Percentiles rank a stretch among this genome's conserved stretches.
Conservation (phyloP, 2,113 vertebrate genomes). For the Hippoglossus stenolepis region DNA sequence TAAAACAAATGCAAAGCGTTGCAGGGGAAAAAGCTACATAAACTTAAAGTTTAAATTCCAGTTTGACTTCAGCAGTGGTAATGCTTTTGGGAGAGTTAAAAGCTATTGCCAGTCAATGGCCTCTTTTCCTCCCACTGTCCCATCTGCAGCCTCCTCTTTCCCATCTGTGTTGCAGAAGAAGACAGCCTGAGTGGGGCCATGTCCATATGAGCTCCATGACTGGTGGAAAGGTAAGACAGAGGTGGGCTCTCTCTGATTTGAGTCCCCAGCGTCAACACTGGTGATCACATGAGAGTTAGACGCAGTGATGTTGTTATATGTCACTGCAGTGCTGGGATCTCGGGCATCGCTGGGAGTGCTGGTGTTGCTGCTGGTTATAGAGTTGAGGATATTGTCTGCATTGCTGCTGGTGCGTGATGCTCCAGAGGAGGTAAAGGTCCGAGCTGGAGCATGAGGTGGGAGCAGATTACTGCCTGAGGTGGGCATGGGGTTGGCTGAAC, state of each 20-base stretch:
- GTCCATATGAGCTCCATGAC: constrained; percentile 75
- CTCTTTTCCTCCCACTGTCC: constrained; percentile 43
- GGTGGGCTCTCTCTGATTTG: constrained; percentile 50
- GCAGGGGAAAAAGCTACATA: constrained; percentile 4
- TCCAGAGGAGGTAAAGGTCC: constrained; percentile 49
- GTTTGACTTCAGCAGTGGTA: background rate
- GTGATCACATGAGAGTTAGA: constrained; percentile 46
- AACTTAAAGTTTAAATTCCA: constrained; percentile 35
- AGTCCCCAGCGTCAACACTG: constrained; percentile 25
- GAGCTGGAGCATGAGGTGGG: constrained; percentile 39
- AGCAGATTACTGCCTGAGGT: constrained; percentile 52
- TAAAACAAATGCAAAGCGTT: too few relatives aligned
- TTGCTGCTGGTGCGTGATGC: constrained; percentile 35
- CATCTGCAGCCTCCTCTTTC: constrained; percentile 49
- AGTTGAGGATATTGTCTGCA: constrained; percentile 29
- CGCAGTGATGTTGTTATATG: constrained; percentile 43
- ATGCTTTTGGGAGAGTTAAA: constrained; percentile 21
- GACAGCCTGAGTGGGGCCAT: constrained; percentile 14
- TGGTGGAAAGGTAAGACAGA: constrained; percentile 56
- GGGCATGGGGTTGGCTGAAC: constrained; percentile 60
- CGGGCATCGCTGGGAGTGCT: constrained; percentile 49
- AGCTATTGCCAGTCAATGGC: constrained; percentile 66
- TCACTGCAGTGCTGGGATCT: constrained; percentile 24
- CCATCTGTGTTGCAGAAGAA: constrained; percentile 64
- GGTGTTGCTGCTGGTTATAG: constrained; percentile 31